Evolutionary conservation across 2,888 invertebrate species (phyloP), one percentile per base, ranked within the genome.

Genomic region (Dyspetes luteomarginatus): DNA sequence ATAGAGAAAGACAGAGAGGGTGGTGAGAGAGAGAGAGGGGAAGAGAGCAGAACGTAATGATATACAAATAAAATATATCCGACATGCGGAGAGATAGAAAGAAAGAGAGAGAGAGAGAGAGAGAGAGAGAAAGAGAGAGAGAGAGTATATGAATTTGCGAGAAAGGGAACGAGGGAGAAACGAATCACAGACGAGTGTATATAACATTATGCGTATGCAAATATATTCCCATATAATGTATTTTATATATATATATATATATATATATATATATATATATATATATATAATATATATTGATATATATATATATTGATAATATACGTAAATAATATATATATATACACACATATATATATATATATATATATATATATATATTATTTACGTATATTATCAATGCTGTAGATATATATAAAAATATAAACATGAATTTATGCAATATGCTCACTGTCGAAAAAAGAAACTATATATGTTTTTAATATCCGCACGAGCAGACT

Each of bases 31-130:
- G 45, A 62, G 72, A 78, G 56, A 55, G 52, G 71, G 52, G 78
- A 71, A 77, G 82, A 76, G 82, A 84, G 85, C 86, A 77, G 82
- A 86, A 83, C 84, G 82, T 89, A 91, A 91, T 88, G 90, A 90
- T 89, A 89, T 89, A 90, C 90, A 90, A 91, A 91, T 90, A 90
- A 90, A 90, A 89, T 89, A 88, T 87, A 81, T 81, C 77, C 81
- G 77, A 68, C 69, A 69, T 77, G 43, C 58, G 19, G 64, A 71
- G 68, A 76, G 30, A 26, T 58, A 56, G 45, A 28, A 19, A 62
- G 69, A 28, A 22, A 60, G 30, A 48, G 55, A 36, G 74, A 45
- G 41, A 55, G 74, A 65, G 58, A 30, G 12, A 55, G 26, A 75
- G 75, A 56, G 56, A 28, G 17, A 60, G 30, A 48, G 55, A 36